A percentile compares a stretch with the other conserved stretches of the same genome.
Evolutionary conservation across 2,888 invertebrate genomes (phyloP).

Genomic region (Nemotelus pantherinus): DNA sequence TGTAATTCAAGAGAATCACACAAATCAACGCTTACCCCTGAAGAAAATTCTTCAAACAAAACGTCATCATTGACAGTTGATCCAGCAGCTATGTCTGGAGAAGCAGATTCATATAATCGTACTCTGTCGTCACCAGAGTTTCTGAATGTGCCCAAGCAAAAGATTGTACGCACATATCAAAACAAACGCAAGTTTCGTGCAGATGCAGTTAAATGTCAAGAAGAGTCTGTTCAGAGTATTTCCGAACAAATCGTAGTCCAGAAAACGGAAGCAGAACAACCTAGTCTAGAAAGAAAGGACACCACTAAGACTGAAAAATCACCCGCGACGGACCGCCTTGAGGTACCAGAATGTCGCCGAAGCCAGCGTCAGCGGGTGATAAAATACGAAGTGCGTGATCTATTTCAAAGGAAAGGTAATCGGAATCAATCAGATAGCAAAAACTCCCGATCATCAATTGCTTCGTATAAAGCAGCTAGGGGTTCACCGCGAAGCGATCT

Average conservation of each 20-base stretch:
- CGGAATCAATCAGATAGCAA: slow-evolving; percentile 22
- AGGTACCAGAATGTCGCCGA: slow-evolving; percentile 57
- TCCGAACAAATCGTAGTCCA: too few relatives aligned
- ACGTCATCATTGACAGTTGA: too few relatives aligned
- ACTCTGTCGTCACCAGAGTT: slow-evolving; percentile 47
- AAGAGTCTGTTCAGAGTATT: not conserved
- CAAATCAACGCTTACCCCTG: too few relatives aligned
- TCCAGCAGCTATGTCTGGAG: too few relatives aligned
- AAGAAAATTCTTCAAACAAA: too few relatives aligned
- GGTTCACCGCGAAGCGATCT: slow-evolving; percentile 40
- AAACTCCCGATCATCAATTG: not conserved
- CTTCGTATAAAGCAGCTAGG: not conserved
- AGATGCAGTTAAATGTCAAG: slow-evolving; percentile 11
- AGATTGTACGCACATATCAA: slow-evolving; percentile 46
- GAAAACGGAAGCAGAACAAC: too few relatives aligned
- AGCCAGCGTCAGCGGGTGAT: slow-evolving; percentile 63
- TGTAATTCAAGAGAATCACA: too few relatives aligned
- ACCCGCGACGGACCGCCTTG: not conserved
- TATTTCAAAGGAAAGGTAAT: slow-evolving; percentile 56
- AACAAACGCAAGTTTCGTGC: slow-evolving; percentile 43
- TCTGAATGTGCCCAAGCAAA: slow-evolving; percentile 44
- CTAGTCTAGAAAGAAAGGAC: too few relatives aligned
- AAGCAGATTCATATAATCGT: slow-evolving; percentile 1
- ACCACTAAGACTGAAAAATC: not conserved
- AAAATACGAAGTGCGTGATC: slow-evolving; percentile 62